phyloP scores from a whole-genome alignment of 2,113 vertebrate genomes.

The Amblyornis subalaris region DNA sequence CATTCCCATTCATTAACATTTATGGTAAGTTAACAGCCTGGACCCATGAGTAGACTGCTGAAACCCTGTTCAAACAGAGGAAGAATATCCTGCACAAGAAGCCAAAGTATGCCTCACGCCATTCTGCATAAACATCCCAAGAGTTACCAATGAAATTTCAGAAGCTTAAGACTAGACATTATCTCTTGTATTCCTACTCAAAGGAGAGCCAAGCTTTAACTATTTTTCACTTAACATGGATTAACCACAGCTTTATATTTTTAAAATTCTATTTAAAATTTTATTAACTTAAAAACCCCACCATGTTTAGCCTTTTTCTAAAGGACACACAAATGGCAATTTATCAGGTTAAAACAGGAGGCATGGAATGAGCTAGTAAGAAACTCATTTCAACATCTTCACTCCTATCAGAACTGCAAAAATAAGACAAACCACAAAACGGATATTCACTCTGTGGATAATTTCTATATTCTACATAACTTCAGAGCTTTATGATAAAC shows the following conservation, averaged over 20 bases:
- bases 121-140: neutral
- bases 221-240: neutral
- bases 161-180: neutral
- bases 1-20: neutral
- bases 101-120: neutral
- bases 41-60: neutral
- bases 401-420: neutral
- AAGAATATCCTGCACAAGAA: neutral
- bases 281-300: neutral
- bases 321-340: neutral
- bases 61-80: neutral
- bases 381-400: neutral
- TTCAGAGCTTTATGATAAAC: neutral
- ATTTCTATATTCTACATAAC: neutral
- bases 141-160: neutral
- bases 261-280: neutral
- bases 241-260: neutral
- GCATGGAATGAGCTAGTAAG: neutral
- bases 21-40: neutral
- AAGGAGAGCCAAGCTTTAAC: neutral
- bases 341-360: neutral
- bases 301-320: neutral
- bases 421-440: neutral
- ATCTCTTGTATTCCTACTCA: neutral
- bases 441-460: neutral